Conservation (phyloP, 1,140 invertebrate species). For the Zaprionus africanus region DNA sequence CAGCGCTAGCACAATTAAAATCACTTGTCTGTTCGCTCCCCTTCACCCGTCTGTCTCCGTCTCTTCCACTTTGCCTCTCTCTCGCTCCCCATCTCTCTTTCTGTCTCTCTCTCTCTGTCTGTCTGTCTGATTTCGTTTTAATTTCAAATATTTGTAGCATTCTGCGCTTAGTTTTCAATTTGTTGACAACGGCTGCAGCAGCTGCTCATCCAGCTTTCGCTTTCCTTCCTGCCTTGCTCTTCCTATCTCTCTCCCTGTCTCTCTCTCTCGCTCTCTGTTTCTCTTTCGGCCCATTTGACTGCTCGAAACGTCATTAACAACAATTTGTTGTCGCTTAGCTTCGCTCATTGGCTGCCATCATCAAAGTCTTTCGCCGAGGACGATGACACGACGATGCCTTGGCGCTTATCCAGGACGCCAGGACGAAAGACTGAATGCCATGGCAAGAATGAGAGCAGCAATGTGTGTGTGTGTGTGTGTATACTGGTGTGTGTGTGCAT, state of each 20-base stretch:
- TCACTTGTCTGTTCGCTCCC: conserved; percentile 30
- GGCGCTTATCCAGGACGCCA: conserved; percentile 6
- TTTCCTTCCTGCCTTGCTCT: not conserved
- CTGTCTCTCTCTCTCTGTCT: not conserved
- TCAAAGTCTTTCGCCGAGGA: conserved; percentile 3
- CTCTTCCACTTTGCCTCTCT: not conserved
- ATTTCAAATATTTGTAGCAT: conserved; percentile 27
- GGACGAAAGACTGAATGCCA: not conserved
- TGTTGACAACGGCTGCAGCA: conserved; percentile 12
- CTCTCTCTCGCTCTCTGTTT: not conserved
- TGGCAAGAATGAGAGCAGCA: not conserved
- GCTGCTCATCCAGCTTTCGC: conserved; percentile 1
- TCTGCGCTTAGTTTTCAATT: conserved; percentile 34
- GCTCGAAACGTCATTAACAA: conserved; percentile 39
- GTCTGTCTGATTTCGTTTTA: conserved; percentile 10
- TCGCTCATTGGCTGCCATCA: conserved; percentile 39
- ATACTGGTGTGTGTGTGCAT: conserved; percentile 3
- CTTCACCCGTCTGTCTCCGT: not conserved
- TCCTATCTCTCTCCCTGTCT: not conserved
- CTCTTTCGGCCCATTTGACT: conserved; percentile 25
- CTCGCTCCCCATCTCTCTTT: not conserved
- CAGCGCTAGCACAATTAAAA: conserved; percentile 35
- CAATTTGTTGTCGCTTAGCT: conserved; percentile 39
- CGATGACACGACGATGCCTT: conserved; percentile 26
- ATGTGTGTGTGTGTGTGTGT: not conserved